phyloP scores from a whole-genome alignment of 2,888 invertebrate genomes.

The Girardia tigrina region DNA sequence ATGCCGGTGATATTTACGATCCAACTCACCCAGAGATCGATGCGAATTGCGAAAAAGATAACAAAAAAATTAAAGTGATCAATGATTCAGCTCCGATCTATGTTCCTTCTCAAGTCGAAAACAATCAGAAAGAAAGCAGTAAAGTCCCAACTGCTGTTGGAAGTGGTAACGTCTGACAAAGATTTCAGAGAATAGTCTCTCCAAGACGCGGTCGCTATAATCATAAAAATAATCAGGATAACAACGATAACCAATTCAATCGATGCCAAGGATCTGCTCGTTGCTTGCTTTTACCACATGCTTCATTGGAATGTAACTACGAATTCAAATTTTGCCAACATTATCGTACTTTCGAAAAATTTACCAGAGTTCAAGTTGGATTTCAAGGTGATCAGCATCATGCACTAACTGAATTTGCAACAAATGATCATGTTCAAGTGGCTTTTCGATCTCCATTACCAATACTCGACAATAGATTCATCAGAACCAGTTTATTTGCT shows the following conservation, averaged over 20 bases:
- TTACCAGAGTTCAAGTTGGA: not conserved
- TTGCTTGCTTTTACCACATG: not conserved
- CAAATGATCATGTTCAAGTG: not conserved
- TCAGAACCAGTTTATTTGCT: not conserved
- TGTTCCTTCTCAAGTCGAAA: not conserved
- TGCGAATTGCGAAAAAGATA: no score
- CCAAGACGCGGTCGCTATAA: not conserved
- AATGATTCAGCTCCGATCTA: not conserved
- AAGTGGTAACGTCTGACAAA: not conserved
- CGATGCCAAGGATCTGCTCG: not conserved
- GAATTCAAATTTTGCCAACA: not conserved
- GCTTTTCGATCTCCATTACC: not conserved
- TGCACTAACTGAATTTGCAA: not conserved
- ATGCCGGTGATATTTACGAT: no score
- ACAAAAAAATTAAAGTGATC: not conserved
- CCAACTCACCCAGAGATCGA: no score
- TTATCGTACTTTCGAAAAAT: not conserved
- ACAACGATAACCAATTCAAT: not conserved
- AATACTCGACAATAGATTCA: not conserved
- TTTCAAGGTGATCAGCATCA: conserved; percentile 18
- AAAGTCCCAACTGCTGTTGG: not conserved
- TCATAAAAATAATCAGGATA: no score
- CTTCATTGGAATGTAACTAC: not conserved
- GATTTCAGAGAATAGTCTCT: not conserved
- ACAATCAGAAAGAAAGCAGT: not conserved